These are phyloP conservation scores for Hyles vespertilio DNA, from an alignment of 1,140 invertebrate genomes.

Conservation along the genomic window DNA sequence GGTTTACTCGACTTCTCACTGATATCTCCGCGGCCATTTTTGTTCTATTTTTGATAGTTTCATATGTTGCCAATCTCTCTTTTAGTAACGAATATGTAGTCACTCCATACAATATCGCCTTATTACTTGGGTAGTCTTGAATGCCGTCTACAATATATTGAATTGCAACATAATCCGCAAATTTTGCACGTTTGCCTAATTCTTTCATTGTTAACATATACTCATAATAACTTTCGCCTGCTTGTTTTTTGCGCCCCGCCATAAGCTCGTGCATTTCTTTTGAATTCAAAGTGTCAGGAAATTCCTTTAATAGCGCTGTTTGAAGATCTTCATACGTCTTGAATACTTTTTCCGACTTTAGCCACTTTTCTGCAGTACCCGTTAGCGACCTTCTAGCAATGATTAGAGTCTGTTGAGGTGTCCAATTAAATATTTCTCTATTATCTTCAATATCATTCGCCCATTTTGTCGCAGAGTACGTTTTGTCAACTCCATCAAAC, in stretches of 20 bases:
- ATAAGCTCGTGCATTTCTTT: slow-evolving; percentile 4
- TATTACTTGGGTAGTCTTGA: slow-evolving; percentile 18
- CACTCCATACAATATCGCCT: slow-evolving; percentile 19
- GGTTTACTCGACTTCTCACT: not conserved
- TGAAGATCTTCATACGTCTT: no score
- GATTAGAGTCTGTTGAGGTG: no score
- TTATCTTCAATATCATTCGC: no score
- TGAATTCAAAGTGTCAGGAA: not conserved
- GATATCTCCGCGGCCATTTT: not conserved
- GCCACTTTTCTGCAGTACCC: no score
- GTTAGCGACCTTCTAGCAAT: no score
- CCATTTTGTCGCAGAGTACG: no score
- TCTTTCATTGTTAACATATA: slow-evolving; percentile 5
- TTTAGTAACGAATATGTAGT: slow-evolving; percentile 15
- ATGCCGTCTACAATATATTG: slow-evolving; percentile 21
- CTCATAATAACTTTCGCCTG: not conserved
- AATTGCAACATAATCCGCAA: slow-evolving; percentile 2
- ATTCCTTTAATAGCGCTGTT: no score
- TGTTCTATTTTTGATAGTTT: slow-evolving; percentile 5
- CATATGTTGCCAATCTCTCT: slow-evolving; percentile 19
- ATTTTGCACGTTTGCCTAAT: not conserved
- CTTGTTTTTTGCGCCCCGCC: not conserved
- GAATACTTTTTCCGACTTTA: no score
- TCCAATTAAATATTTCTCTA: no score
- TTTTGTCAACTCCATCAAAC: no score